Conservation (phyloP, 2,113 vertebrate species). For the Forbesichthys papilliferus region DNA sequence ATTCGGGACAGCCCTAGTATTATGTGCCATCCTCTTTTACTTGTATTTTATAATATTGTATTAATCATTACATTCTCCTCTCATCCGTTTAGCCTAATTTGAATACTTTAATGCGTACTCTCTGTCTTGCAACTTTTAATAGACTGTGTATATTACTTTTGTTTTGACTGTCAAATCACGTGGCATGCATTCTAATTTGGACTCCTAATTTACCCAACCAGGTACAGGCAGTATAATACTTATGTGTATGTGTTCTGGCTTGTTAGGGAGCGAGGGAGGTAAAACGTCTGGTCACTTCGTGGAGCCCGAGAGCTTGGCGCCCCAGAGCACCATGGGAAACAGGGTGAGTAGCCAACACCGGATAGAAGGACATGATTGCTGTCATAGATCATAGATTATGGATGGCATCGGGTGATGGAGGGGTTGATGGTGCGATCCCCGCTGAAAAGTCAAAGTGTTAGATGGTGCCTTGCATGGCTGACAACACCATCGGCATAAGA, state of each 20-base stretch:
- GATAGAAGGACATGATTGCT: neutral
- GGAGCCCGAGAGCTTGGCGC: constrained; percentile 56
- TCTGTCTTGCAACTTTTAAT: too few relatives aligned
- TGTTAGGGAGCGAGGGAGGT: constrained; percentile 40
- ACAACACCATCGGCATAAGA: too few relatives aligned
- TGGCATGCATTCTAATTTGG: neutral
- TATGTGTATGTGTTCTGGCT: constrained; percentile 48
- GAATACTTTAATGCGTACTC: too few relatives aligned
- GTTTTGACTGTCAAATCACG: neutral
- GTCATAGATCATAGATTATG: too few relatives aligned
- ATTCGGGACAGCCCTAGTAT: too few relatives aligned
- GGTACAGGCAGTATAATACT: constrained; percentile 6
- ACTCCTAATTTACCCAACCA: neutral
- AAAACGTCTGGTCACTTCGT: constrained; percentile 36
- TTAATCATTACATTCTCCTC: neutral
- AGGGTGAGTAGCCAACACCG: constrained; percentile 63
- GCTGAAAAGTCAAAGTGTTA: too few relatives aligned
- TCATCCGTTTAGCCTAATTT: neutral
- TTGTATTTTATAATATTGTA: too few relatives aligned
- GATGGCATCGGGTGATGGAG: neutral
- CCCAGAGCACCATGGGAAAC: constrained; percentile 54
- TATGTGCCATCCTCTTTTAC: too few relatives aligned
- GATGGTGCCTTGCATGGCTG: too few relatives aligned
- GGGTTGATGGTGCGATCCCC: neutral
- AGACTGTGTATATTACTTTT: neutral